Conservation (phyloP, 2,797 vertebrate genomes). For the Rousettus madagascariensis region DNA sequence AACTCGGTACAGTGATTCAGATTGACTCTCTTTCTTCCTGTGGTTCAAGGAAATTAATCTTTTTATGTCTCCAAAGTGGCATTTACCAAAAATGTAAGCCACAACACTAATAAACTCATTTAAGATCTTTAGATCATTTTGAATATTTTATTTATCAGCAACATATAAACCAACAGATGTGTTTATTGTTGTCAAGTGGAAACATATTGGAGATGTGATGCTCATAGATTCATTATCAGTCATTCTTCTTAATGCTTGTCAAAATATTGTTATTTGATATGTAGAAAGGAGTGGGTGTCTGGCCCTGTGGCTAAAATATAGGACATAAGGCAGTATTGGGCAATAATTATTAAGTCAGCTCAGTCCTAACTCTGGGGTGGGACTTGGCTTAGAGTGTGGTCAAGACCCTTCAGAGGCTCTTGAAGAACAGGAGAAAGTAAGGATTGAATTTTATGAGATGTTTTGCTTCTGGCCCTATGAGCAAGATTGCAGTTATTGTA, state of each 20-base stretch:
- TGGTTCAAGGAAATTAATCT: slow-evolving; percentile 7
- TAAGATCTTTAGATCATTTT: background rate
- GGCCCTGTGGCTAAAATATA: background rate
- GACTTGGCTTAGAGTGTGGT: background rate
- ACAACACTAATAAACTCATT: background rate
- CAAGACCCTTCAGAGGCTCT: background rate
- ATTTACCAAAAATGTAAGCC: background rate
- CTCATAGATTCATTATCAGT: slow-evolving; percentile 17
- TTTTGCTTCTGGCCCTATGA: background rate
- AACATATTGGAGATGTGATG: background rate
- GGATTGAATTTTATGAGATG: background rate
- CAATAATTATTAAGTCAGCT: background rate
- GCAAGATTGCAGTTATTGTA: background rate
- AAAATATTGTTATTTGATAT: slow-evolving; percentile 10
- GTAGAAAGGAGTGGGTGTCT: background rate
- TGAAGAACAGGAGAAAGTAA: background rate
- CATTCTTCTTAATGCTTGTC: slow-evolving; percentile 20
- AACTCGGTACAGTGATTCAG: background rate
- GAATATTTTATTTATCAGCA: slow-evolving; percentile 49
- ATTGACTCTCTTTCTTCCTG: background rate
- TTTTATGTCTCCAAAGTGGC: background rate
- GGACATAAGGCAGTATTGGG: background rate
- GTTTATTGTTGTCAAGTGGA: slow-evolving; percentile 50
- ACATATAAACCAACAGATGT: slow-evolving; percentile 38
- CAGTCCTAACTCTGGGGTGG: background rate